Conservation (phyloP, 2,797 vertebrate species). For the Furcifer pardalis region DNA sequence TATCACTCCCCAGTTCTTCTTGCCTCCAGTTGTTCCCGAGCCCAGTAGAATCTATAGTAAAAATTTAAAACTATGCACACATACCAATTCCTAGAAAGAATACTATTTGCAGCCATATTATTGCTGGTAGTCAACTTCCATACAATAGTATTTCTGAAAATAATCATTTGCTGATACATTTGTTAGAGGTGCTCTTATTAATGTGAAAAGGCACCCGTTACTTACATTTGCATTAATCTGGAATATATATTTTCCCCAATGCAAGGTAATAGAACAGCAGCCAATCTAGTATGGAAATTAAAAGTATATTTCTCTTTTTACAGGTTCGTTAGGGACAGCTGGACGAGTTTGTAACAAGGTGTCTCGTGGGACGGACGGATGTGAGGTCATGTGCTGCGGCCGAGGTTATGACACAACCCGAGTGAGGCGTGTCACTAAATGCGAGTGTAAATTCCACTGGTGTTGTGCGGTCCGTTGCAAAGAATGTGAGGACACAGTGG, state of each 20-base stretch:
- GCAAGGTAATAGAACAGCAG: not conserved
- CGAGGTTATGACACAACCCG: slow-evolving; percentile 96
- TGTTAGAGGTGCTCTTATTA: not conserved
- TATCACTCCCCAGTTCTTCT: not conserved
- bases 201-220: not conserved
- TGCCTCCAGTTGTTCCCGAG: not conserved
- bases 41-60: not conserved
- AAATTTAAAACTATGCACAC: not conserved
- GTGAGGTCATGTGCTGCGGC: slow-evolving; percentile 99
- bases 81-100: not conserved
- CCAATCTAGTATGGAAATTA: not conserved
- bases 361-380: slow-evolving; percentile 90
- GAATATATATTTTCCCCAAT: not conserved
- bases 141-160: no score
- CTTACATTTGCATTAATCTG: not conserved
- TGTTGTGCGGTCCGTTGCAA: slow-evolving; percentile 96
- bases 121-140: no score
- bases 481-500: slow-evolving; percentile 92
- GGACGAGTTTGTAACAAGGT: slow-evolving; percentile 93
- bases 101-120: not conserved
- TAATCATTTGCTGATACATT: not conserved
- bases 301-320: not conserved
- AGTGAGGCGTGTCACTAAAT: slow-evolving; percentile 91
- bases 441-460: slow-evolving; percentile 99
- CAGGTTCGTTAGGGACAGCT: slow-evolving; percentile 95